phyloP scores from a whole-genome alignment of 2,113 vertebrate species.

The Morone chrysops region DNA sequence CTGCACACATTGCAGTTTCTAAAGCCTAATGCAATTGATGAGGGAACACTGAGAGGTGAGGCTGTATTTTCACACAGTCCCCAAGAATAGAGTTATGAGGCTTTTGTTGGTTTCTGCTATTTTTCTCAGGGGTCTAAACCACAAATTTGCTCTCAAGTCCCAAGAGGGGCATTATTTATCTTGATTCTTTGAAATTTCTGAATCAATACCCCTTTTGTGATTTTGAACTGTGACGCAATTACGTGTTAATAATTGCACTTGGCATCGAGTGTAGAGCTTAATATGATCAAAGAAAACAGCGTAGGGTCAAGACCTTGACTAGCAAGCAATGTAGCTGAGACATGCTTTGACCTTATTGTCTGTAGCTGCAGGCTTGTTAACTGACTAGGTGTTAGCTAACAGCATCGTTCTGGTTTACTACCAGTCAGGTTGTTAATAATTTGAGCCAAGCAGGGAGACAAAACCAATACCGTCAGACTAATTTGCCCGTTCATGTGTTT shows the following conservation, averaged over 20 bases:
- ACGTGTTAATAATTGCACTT: neutral
- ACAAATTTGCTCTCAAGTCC: conserved; percentile 6
- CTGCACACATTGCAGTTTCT: conserved; percentile 58
- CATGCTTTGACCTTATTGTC: conserved; percentile 47
- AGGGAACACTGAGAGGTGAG: conserved; percentile 43
- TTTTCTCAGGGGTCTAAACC: conserved; percentile 1
- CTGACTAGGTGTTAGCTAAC: conserved; percentile 57
- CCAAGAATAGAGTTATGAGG: conserved; percentile 16
- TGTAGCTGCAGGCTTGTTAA: conserved; percentile 63
- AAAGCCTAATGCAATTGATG: conserved; percentile 66
- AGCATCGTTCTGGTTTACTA: conserved; percentile 32
- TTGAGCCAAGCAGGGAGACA: conserved; percentile 40
- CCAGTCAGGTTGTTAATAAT: conserved; percentile 55
- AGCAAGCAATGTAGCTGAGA: neutral
- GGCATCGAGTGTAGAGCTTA: neutral
- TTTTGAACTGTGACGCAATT: conserved; percentile 9
- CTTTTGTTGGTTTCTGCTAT: neutral
- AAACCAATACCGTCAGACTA: conserved; percentile 55
- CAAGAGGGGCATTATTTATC: neutral
- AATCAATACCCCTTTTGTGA: conserved; percentile 20
- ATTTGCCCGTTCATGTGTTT: conserved; percentile 54
- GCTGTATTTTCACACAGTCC: conserved; percentile 46
- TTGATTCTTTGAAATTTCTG: conserved; percentile 20
- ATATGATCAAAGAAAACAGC: conserved; percentile 22
- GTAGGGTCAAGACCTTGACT: conserved; percentile 21